Conservation (phyloP, 1,140 invertebrate species). For the Meloidogyne exigua region DNA sequence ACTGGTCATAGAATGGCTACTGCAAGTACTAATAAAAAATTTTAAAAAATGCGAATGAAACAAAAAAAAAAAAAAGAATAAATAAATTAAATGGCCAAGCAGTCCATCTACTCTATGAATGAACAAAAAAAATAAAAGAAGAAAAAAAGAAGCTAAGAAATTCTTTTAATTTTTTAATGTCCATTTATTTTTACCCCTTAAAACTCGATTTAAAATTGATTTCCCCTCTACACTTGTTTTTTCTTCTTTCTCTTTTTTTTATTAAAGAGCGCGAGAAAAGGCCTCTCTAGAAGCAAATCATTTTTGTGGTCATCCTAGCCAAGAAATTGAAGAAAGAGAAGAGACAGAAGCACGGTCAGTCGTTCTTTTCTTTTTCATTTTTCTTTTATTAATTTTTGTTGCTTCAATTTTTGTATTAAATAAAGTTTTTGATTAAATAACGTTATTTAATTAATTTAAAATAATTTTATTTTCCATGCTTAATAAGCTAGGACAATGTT, state of each 20-base stretch:
- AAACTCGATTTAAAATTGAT: constrained; percentile 1
- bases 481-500: too few species aligned
- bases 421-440: not conserved
- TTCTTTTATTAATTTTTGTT: not conserved
- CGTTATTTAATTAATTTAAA: not conserved
- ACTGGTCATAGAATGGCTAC: too few species aligned
- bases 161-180: not conserved
- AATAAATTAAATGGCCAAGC: not conserved
- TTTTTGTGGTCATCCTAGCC: not conserved
- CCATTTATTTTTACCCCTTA: not conserved
- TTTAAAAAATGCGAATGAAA: not conserved
- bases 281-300: not conserved
- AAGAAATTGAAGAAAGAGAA: not conserved
- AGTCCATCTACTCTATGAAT: not conserved
- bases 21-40: too few species aligned
- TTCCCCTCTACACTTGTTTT: not conserved
- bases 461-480: too few species aligned
- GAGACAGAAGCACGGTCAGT: not conserved
- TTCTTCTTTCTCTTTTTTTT: too few species aligned
- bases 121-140: not conserved
- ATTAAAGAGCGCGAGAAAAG: not conserved
- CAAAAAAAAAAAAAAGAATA: not conserved
- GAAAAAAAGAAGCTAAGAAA: not conserved
- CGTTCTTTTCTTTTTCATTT: not conserved
- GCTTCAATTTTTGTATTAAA: not conserved